Conservation (phyloP, 37 sponge, comb jelly and placozoan species). For the Spongilla lacustris region DNA sequence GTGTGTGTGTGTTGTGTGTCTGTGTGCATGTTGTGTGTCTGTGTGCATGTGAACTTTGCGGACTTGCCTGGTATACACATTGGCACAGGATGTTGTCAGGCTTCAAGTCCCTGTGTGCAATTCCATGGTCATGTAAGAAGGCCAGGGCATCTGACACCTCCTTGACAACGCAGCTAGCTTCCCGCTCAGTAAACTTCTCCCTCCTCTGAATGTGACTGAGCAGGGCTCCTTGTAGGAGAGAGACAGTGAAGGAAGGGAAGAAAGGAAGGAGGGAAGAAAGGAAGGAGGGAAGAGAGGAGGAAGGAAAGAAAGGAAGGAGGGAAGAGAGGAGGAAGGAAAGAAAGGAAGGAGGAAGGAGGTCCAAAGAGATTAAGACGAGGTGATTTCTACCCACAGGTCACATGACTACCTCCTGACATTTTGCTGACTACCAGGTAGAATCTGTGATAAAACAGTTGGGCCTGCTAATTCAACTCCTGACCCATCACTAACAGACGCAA, state of each 20-base stretch:
- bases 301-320: slow-evolving; percentile 7
- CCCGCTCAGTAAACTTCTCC: slow-evolving; percentile 77
- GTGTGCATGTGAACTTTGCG: no score
- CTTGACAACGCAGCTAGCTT: slow-evolving; percentile 71
- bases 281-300: not conserved
- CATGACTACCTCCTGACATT: no score
- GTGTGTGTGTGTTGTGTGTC: no score
- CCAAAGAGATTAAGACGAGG: not conserved
- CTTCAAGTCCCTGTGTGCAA: slow-evolving; percentile 92
- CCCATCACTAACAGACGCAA: no score
- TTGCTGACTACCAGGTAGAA: no score
- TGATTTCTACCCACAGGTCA: not conserved
- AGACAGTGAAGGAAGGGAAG: not conserved
- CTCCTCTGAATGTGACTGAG: slow-evolving; percentile 67
- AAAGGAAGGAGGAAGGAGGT: not conserved
- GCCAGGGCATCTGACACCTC: slow-evolving; percentile 72
- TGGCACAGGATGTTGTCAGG: slow-evolving; percentile 88
- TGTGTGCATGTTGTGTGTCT: no score
- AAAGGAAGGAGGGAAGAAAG: not conserved
- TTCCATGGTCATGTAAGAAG: slow-evolving; percentile 75
- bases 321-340: not conserved
- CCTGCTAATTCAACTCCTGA: no score
- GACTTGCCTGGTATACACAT: slow-evolving; percentile 37
- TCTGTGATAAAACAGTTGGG: no score
- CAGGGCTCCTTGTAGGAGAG: slow-evolving; percentile 60